Conservation (phyloP, 2,888 invertebrate species). For the Malachius bipustulatus region DNA sequence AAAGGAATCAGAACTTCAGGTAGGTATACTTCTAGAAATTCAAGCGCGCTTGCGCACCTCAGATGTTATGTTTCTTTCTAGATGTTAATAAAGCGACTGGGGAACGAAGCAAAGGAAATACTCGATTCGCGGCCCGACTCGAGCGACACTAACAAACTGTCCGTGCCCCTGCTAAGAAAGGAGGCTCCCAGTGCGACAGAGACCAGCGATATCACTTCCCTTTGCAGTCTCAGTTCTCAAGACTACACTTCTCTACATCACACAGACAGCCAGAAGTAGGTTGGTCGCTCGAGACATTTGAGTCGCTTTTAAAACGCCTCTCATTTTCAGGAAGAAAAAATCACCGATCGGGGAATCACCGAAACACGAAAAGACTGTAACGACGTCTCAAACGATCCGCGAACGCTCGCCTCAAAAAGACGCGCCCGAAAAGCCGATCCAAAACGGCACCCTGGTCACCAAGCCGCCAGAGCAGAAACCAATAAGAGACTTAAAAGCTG, state of each 20-base stretch:
- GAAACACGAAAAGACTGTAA: constrained; percentile 16
- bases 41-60: too few species aligned
- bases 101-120: constrained; percentile 44
- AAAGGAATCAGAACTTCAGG: constrained; percentile 71
- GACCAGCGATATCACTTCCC: constrained; percentile 60
- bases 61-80: constrained; percentile 31
- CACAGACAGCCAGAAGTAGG: constrained; percentile 39
- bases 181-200: constrained; percentile 52
- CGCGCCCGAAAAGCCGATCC: constrained; percentile 15
- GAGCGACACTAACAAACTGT: constrained; percentile 32
- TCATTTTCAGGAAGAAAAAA: constrained; percentile 22
- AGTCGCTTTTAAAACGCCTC: background rate
- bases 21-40: too few species aligned
- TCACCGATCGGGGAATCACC: constrained; percentile 24
- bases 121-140: constrained; percentile 32
- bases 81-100: constrained; percentile 56
- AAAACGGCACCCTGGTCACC: constrained; percentile 21
- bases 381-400: constrained; percentile 7
- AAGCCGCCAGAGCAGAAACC: constrained; percentile 19
- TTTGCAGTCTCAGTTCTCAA: constrained; percentile 55
- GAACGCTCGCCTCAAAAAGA: constrained; percentile 7
- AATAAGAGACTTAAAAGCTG: constrained; percentile 19
- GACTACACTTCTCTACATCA: constrained; percentile 43
- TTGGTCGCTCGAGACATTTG: background rate
- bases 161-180: constrained; percentile 38